Percentiles rank a stretch among this genome's conserved stretches.
Conservation (phyloP, 2,797 vertebrate species). For the Crenuchus spilurus region DNA sequence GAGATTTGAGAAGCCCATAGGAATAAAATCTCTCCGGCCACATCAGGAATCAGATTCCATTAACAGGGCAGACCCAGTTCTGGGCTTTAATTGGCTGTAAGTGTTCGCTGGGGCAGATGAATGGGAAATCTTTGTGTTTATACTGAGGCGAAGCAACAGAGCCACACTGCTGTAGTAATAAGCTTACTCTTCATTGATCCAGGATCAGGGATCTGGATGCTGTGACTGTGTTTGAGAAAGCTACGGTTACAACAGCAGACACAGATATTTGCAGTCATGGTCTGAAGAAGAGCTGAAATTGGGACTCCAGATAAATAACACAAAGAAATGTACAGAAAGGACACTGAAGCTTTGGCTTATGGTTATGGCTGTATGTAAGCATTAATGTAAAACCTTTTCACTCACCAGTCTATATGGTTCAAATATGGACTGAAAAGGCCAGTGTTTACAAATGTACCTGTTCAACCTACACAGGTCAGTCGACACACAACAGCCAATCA, state of each 20-base stretch:
- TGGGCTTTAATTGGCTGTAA: constrained; percentile 75
- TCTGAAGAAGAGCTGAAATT: constrained; percentile 1
- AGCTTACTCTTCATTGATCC: constrained; percentile 37
- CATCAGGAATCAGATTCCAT: constrained; percentile 70
- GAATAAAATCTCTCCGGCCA: constrained; percentile 61
- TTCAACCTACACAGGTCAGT: too few species aligned
- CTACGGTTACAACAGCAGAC: background rate
- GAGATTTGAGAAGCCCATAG: constrained; percentile 66
- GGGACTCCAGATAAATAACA: constrained; percentile 13
- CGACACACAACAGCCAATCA: too few species aligned
- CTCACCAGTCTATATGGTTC: too few species aligned
- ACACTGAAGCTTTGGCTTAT: background rate
- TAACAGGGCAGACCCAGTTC: constrained; percentile 53
- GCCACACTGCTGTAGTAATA: constrained; percentile 39
- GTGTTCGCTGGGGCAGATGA: constrained; percentile 57
- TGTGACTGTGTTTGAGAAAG: constrained; percentile 23
- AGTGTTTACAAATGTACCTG: too few species aligned
- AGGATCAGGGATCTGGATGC: constrained; percentile 23
- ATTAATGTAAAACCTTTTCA: too few species aligned
- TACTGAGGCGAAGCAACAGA: constrained; percentile 29
- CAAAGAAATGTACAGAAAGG: background rate
- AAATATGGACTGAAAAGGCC: too few species aligned
- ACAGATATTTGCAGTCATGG: background rate
- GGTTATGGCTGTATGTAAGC: too few species aligned
- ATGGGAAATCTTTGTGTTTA: constrained; percentile 56